Conservation (phyloP, 2,888 invertebrate species). For the Parthenolecanium corni region DNA sequence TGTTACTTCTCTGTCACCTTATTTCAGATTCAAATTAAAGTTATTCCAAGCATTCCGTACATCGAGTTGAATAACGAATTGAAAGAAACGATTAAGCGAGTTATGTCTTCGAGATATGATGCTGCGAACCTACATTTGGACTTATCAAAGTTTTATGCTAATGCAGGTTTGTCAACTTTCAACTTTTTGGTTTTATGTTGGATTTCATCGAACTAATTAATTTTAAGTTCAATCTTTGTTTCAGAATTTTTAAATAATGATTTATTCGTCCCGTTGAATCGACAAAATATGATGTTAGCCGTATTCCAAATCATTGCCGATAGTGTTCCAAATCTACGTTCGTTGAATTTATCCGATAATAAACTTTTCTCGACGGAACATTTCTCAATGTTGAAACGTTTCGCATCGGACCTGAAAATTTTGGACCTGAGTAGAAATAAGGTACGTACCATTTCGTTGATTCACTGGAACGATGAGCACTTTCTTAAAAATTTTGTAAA, state of each 20-base stretch:
- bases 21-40: constrained; percentile 11
- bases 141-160: constrained; percentile 65
- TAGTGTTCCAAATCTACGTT: constrained; percentile 70
- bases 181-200: no score
- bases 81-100: constrained; percentile 62
- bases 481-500: background rate
- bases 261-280: constrained; percentile 58
- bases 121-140: constrained; percentile 60
- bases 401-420: background rate
- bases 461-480: background rate
- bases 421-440: constrained; percentile 11
- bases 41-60: constrained; percentile 12
- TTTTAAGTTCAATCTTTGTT: constrained; percentile 31
- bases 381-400: constrained; percentile 13
- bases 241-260: constrained; percentile 45
- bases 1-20: background rate
- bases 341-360: constrained; percentile 70
- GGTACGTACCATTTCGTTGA: constrained; percentile 1
- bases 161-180: constrained; percentile 36
- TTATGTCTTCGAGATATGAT: constrained; percentile 73
- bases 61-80: constrained; percentile 53
- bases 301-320: constrained; percentile 69
- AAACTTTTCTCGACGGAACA: constrained; percentile 44
- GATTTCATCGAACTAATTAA: no score
- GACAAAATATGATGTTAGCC: constrained; percentile 56